Conservation (phyloP, 1,140 invertebrate species). For the Gonioctena quinquepunctata region DNA sequence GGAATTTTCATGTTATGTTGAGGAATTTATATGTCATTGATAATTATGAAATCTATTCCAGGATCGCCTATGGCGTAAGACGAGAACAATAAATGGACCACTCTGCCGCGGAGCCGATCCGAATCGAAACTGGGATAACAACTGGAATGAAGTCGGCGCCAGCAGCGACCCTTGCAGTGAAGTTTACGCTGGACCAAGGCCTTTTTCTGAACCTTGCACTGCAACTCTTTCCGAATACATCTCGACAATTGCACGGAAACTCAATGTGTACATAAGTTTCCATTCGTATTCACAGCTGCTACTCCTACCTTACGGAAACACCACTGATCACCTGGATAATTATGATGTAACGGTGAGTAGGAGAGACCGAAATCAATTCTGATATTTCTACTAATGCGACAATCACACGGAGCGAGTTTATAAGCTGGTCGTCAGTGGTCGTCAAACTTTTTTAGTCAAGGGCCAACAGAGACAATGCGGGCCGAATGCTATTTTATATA, state of each 20-base stretch:
- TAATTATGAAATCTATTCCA: too few relatives aligned
- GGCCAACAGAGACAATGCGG: background rate
- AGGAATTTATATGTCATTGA: too few relatives aligned
- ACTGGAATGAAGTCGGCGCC: constrained; percentile 69
- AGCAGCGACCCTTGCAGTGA: constrained; percentile 71
- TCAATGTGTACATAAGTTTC: constrained; percentile 72
- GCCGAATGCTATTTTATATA: too few relatives aligned
- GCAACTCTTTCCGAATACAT: constrained; percentile 62
- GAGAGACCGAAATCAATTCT: background rate
- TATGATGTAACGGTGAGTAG: constrained; percentile 65
- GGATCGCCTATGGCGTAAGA: constrained; percentile 78
- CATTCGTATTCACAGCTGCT: constrained; percentile 79
- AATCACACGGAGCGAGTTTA: too few relatives aligned
- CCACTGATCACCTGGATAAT: constrained; percentile 61
- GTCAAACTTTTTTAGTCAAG: too few relatives aligned
- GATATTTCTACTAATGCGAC: too few relatives aligned
- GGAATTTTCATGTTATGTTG: too few relatives aligned
- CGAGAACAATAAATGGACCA: constrained; percentile 59
- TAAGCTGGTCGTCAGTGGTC: too few relatives aligned
- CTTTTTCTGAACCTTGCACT: constrained; percentile 79
- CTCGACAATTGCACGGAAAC: constrained; percentile 56
- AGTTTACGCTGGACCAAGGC: constrained; percentile 67
- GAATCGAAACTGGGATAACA: constrained; percentile 75
- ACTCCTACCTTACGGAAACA: constrained; percentile 73
- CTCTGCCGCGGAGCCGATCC: constrained; percentile 69